Conservation (phyloP, 1,140 invertebrate genomes). For the Meloidogyne exigua region DNA sequence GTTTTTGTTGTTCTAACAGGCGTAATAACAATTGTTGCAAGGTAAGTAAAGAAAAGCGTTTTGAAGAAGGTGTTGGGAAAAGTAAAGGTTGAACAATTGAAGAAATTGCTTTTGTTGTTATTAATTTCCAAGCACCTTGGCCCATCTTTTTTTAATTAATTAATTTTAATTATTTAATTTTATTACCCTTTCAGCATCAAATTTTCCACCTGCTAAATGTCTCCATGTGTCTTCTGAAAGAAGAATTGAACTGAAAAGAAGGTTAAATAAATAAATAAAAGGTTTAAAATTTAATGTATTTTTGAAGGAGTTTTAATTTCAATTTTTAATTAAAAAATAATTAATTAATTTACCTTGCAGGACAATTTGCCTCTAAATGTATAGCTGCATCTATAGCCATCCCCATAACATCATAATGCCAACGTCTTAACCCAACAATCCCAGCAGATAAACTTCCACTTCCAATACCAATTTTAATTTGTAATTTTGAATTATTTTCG, state of each 20-base stretch:
- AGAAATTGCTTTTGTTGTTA: background rate
- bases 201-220: slow-evolving; percentile 23
- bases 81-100: slow-evolving; percentile 27
- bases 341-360: background rate
- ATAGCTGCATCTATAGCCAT: slow-evolving; percentile 52
- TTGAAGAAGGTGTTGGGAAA: slow-evolving; percentile 33
- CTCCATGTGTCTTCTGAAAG: slow-evolving; percentile 48
- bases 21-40: slow-evolving; percentile 56
- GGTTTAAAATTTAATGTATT: too few species aligned
- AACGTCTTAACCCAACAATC: slow-evolving; percentile 56
- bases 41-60: slow-evolving; percentile 59
- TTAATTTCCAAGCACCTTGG: slow-evolving; percentile 36
- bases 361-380: slow-evolving; percentile 41
- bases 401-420: slow-evolving; percentile 62
- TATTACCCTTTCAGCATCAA: slow-evolving; percentile 34
- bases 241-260: slow-evolving; percentile 46
- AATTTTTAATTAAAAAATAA: too few species aligned
- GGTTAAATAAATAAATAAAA: background rate
- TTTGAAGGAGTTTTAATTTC: too few species aligned
- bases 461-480: slow-evolving; percentile 56
- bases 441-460: slow-evolving; percentile 52
- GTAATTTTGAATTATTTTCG: slow-evolving; percentile 36
- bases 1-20: slow-evolving; percentile 31
- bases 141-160: background rate
- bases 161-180: too few species aligned